These are phyloP conservation scores for Deroplatys truncata DNA, from an alignment of 2,888 invertebrate genomes.

Conservation along the genomic window DNA sequence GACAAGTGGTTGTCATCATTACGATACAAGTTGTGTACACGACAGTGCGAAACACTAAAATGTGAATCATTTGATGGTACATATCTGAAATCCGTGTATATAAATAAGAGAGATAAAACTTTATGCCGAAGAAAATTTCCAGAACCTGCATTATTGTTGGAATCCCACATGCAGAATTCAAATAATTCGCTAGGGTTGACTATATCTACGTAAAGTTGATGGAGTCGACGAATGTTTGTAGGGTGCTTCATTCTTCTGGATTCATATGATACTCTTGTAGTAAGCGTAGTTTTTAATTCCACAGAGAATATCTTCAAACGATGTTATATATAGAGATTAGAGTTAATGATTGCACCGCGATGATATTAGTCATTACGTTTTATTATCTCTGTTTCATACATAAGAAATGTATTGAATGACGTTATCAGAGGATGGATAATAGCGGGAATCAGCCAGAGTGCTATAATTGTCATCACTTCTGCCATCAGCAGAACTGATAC, in stretches of 20 bases:
- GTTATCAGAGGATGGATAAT: not conserved
- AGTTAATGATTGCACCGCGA: not conserved
- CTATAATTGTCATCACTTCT: too few species aligned
- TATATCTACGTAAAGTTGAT: not conserved
- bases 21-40: not conserved
- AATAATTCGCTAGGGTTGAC: not conserved
- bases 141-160: not conserved
- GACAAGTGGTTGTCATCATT: too few species aligned
- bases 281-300: not conserved
- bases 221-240: not conserved
- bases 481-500: too few species aligned
- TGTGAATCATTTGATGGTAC: not conserved
- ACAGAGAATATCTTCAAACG: not conserved
- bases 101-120: not conserved
- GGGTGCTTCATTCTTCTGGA: not conserved
- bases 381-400: not conserved
- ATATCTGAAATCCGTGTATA: not conserved
- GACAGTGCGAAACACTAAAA: not conserved
- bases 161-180: not conserved
- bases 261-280: not conserved
- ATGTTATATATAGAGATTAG: not conserved
- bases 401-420: not conserved
- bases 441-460: not conserved
- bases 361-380: not conserved
- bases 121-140: not conserved